These are phyloP conservation scores for Bryconaethiops microstoma DNA, from an alignment of 2,797 vertebrate species.

Conservation along the genomic window DNA sequence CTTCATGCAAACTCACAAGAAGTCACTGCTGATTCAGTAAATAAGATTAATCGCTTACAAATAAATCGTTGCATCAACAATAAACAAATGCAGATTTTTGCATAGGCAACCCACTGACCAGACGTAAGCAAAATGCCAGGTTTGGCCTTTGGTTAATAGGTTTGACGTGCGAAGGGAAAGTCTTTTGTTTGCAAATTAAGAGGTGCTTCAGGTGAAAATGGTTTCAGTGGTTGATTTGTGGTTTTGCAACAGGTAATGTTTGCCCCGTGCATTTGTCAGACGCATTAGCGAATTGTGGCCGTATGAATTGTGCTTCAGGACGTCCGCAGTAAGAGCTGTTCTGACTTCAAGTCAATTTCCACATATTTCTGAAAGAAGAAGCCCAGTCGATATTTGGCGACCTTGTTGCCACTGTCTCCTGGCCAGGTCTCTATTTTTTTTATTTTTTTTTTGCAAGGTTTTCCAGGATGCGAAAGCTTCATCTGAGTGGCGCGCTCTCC, in stretches of 20 bases:
- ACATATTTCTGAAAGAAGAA: conserved; percentile 50
- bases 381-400: conserved; percentile 52
- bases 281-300: neutral
- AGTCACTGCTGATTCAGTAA: neutral
- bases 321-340: conserved; percentile 3
- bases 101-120: neutral
- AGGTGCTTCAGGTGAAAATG: neutral
- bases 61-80: neutral
- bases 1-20: neutral
- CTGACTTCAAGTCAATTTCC: conserved; percentile 42
- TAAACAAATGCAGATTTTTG: neutral
- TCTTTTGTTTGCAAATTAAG: neutral
- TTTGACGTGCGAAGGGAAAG: neutral
- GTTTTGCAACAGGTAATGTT: neutral
- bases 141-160: neutral
- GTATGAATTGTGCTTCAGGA: conserved; percentile 23
- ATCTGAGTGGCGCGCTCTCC: conserved; percentile 71
- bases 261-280: neutral
- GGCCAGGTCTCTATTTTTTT: conserved; percentile 39
- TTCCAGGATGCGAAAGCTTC: conserved; percentile 79
- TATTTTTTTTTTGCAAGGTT: conserved; percentile 51
- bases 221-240: neutral
- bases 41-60: neutral
- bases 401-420: conserved; percentile 51
- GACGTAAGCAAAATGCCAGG: neutral